These are phyloP conservation scores for Alloplasta piceator DNA, from an alignment of 2,888 invertebrate species.

Conservation along the genomic window DNA sequence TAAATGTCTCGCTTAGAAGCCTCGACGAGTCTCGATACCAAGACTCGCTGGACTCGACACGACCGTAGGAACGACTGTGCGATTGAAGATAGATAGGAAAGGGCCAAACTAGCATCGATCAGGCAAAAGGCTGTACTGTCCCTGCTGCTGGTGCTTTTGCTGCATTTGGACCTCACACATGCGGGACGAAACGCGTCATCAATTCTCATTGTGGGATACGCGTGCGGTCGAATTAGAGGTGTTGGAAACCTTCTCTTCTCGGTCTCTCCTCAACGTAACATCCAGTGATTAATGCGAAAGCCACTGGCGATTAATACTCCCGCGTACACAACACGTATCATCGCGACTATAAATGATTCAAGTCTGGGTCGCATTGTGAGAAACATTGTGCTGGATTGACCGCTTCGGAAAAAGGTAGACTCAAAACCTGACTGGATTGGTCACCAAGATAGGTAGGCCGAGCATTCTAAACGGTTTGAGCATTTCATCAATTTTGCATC, in stretches of 20 bases:
- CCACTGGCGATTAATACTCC: constrained; percentile 65
- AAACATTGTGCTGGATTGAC: constrained; percentile 38
- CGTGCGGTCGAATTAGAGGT: constrained; percentile 78
- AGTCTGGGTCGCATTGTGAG: constrained; percentile 4
- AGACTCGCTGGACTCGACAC: constrained; percentile 13
- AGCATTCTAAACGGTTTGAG: too few species aligned
- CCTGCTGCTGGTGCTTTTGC: constrained; percentile 27
- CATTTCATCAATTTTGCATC: too few species aligned
- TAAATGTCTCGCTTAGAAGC: constrained; percentile 60
- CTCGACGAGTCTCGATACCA: constrained; percentile 47
- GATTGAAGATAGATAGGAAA: constrained; percentile 35
- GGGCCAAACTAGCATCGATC: constrained; percentile 52
- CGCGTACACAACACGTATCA: constrained; percentile 13
- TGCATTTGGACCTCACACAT: constrained; percentile 70
- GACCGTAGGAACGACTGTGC: constrained; percentile 29
- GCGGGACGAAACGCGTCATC: constrained; percentile 77
- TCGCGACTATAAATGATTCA: constrained; percentile 12
- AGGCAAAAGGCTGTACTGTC: constrained; percentile 31
- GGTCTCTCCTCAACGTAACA: constrained; percentile 60
- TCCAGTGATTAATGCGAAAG: constrained; percentile 75
- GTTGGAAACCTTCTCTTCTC: constrained; percentile 68
- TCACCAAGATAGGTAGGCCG: constrained; percentile 42
- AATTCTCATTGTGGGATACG: constrained; percentile 79
- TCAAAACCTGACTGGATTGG: constrained; percentile 41
- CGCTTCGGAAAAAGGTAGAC: constrained; percentile 13